Evolutionary conservation across 2,797 vertebrate genomes (phyloP), one percentile per base, ranked within the genome.

Genomic region (Arvicola amphibius): DNA sequence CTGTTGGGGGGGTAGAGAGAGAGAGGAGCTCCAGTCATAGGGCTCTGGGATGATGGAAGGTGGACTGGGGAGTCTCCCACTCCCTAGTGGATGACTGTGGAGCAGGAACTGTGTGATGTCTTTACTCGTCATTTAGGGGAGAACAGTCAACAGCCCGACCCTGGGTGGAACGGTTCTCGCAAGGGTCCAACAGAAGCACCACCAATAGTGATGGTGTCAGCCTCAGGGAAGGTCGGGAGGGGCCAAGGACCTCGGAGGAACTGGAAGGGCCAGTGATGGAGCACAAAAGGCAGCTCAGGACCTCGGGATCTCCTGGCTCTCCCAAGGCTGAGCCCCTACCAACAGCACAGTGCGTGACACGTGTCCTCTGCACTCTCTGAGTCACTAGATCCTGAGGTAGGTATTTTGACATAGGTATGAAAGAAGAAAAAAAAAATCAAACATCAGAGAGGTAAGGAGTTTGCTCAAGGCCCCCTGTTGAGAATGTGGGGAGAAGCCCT

Each of bases 1-100:
- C 99, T 99, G 98, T 25, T 16, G 77, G 85, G 32, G 34, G 80
- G 8, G 34, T 1, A 10, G 23, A 53, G 25, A 90, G 80, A 91
- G 80, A 90, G 73, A 11, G n/a, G 0, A 5, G 0, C 1, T 27
- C n/a, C 19, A 3, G 6, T 73, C 32, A 91, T 4, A 3, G 51
- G 32, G 51, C 34, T 16, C 34, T 27, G 0, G 6, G 23, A 67
- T 2, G 53, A 23, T 0, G 3, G 0, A 1, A 13, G 83, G n/a
- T 1, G 1, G 1, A 0, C 25, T 1, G 7, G 27, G 27, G 1
- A 0, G 65, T 8, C 3, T 34, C 40, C 56, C 25, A 40, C 21
- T 46, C 51, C 76, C 76, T 1, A 48, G 40, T 0, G 1, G 79
- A 87, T 19, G 56, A 10, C 8, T 11, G 3, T 29, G 37, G 56